A percentile compares a stretch with the other conserved stretches of the same genome.
Evolutionary conservation across 2,797 vertebrate genomes (phyloP).

Genomic region (Prionace glauca): DNA sequence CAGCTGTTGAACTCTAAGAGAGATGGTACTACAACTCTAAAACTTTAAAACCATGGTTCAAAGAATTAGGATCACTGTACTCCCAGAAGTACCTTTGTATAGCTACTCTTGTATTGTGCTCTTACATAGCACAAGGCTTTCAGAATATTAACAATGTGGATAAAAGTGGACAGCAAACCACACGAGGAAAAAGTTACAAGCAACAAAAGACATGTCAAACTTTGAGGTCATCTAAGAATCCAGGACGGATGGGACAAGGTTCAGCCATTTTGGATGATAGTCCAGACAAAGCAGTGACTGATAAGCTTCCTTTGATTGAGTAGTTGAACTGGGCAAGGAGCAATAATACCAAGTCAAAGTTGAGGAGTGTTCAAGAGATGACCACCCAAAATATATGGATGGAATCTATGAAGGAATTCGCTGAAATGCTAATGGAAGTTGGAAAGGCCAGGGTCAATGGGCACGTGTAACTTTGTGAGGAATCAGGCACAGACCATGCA

Average conservation of each 20-base stretch:
- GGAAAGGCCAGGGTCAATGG: not conserved
- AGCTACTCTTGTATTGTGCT: not conserved
- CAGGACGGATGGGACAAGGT: not conserved
- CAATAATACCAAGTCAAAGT: not conserved
- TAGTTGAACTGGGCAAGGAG: not conserved
- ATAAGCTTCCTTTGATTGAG: not conserved
- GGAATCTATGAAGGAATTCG: not conserved
- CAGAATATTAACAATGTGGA: not conserved
- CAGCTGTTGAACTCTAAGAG: not conserved
- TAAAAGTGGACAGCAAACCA: not conserved
- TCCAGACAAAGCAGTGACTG: not conserved
- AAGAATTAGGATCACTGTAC: not conserved
- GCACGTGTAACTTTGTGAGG: not conserved
- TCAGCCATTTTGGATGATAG: not conserved
- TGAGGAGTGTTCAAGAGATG: not conserved
- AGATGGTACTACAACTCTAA: not conserved
- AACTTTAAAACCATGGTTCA: not conserved
- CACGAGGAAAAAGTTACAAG: not conserved
- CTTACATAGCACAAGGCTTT: not conserved
- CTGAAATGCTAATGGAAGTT: not conserved
- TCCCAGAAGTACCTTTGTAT: not conserved
- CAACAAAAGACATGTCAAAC: not conserved
- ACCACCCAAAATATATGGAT: not conserved
- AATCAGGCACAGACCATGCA: not conserved
- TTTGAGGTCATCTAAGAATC: not conserved